These are phyloP conservation scores for Dreissena rostriformis DNA, from an alignment of 1,140 invertebrate genomes.

Conservation along the genomic window DNA sequence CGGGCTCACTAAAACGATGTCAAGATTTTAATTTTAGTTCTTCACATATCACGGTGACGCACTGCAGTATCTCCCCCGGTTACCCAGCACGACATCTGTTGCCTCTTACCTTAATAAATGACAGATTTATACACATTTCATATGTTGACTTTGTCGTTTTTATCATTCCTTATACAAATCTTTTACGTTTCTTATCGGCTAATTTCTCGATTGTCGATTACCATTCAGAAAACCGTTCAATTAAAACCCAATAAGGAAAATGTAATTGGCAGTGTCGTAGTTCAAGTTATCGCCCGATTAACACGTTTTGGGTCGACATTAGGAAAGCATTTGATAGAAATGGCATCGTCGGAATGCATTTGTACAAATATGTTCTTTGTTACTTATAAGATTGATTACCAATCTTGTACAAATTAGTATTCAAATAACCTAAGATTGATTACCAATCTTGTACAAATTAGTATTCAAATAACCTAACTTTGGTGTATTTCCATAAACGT, in stretches of 20 bases:
- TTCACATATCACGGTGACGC: conserved; percentile 35
- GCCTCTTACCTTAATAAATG: conserved; percentile 35
- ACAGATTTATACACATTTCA: conserved; percentile 35
- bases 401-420: too few species aligned
- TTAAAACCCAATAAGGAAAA: conserved; percentile 35
- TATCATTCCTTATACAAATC: conserved; percentile 42
- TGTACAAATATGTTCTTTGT: too few species aligned
- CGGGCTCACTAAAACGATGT: conserved; percentile 45
- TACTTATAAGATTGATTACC: too few species aligned
- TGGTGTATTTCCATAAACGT: too few species aligned
- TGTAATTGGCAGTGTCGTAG: background rate
- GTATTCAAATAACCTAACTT: too few species aligned
- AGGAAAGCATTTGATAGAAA: background rate
- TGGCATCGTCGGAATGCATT: too few species aligned
- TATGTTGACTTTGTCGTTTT: conserved; percentile 48
- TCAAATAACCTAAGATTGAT: too few species aligned
- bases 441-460: too few species aligned
- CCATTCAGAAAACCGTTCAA: conserved; percentile 37
- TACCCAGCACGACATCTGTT: conserved; percentile 44
- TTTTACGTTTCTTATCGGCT: conserved; percentile 24
- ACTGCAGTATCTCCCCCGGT: conserved; percentile 12
- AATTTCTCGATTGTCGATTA: conserved; percentile 52
- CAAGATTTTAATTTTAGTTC: conserved; percentile 46
- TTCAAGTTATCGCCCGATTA: background rate
- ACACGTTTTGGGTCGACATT: background rate